phyloP scores from a whole-genome alignment of 2,113 vertebrate genomes.

The Pangasianodon gigas region DNA sequence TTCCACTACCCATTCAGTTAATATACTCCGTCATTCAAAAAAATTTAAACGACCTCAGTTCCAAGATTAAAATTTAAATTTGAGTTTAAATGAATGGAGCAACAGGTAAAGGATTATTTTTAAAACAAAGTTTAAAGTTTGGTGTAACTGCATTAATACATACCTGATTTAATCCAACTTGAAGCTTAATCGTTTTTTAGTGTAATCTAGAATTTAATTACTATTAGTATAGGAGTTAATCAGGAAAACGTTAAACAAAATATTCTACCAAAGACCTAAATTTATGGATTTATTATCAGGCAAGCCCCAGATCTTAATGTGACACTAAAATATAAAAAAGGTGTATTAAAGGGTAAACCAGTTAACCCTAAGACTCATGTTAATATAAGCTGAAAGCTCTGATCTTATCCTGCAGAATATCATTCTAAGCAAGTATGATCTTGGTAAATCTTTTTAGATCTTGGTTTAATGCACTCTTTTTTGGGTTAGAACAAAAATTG shows the following conservation, averaged over 20 bases:
- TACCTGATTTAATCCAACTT: not conserved
- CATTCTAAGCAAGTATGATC: not conserved
- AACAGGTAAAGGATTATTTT: too few relatives aligned
- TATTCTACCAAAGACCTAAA: not conserved
- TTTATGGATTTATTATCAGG: not conserved
- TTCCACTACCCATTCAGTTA: too few relatives aligned
- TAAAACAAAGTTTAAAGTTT: too few relatives aligned
- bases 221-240: not conserved
- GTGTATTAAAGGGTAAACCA: not conserved
- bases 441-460: not conserved
- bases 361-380: not conserved
- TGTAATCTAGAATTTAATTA: not conserved
- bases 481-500: not conserved
- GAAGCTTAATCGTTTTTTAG: not conserved
- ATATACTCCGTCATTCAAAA: too few relatives aligned
- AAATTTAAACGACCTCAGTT: too few relatives aligned
- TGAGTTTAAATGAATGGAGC: not conserved
- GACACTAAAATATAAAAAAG: not conserved
- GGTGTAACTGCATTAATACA: too few relatives aligned
- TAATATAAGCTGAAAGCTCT: not conserved
- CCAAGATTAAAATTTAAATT: too few relatives aligned
- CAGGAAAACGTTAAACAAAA: not conserved
- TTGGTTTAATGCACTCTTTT: not conserved
- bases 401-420: not conserved
- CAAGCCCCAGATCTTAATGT: not conserved